phyloP scores from a whole-genome alignment of 2,888 invertebrate species.

The Protodeltote pygarga region DNA sequence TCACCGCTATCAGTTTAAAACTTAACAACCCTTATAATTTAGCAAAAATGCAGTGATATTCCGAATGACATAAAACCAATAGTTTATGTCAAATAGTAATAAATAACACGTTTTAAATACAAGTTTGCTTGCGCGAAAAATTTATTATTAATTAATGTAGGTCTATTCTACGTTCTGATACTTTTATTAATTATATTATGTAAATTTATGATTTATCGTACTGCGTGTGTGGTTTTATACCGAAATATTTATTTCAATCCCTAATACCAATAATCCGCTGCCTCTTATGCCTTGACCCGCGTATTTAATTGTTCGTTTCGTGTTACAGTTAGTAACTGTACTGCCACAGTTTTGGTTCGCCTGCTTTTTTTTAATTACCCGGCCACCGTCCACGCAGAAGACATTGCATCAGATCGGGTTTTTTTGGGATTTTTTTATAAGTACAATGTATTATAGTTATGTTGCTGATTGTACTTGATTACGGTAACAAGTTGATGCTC shows the following conservation, averaged over 20 bases:
- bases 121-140: conserved; percentile 11
- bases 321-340: conserved; percentile 81
- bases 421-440: conserved; percentile 43
- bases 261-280: conserved; percentile 17
- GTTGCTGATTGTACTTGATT: conserved; percentile 9
- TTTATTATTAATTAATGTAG: too few species aligned
- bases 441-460: conserved; percentile 9
- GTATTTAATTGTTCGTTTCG: conserved; percentile 72
- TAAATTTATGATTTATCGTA: conserved; percentile 28
- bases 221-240: neutral
- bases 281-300: conserved; percentile 46
- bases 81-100: conserved; percentile 22
- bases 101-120: conserved; percentile 28
- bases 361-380: conserved; percentile 74
- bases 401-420: conserved; percentile 41
- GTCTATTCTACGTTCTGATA: conserved; percentile 31
- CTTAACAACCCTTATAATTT: conserved; percentile 8
- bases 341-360: conserved; percentile 74
- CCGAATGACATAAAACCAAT: conserved; percentile 5
- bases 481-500: neutral
- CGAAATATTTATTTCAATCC: neutral
- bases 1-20: conserved; percentile 3
- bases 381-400: conserved; percentile 52
- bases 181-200: too few species aligned
- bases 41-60: conserved; percentile 15